phyloP scores from a whole-genome alignment of 2,888 invertebrate genomes.

The Buathra laborator region DNA sequence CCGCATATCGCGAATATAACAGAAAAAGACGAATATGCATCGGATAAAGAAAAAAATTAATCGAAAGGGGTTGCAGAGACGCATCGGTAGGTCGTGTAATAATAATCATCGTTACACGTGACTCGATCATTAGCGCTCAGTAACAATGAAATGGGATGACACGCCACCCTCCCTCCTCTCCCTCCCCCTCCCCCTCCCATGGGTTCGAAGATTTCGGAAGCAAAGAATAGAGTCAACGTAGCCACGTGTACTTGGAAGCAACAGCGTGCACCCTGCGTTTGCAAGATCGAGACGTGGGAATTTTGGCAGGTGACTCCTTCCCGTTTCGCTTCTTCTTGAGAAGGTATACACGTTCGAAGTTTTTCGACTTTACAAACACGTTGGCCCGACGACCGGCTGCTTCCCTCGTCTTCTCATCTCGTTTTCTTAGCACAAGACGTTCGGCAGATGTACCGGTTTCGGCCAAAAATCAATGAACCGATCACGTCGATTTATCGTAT shows the following conservation, averaged over 20 bases:
- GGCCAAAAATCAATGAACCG: slow-evolving; percentile 24
- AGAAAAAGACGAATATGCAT: too few relatives aligned
- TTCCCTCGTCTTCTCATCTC: slow-evolving; percentile 9
- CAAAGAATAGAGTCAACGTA: slow-evolving; percentile 5
- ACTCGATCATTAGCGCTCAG: too few relatives aligned
- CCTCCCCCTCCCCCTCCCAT: background rate
- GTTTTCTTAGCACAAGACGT: slow-evolving; percentile 9
- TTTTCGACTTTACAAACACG: slow-evolving; percentile 53
- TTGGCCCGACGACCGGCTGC: slow-evolving; percentile 36
- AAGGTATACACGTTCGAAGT: slow-evolving; percentile 23
- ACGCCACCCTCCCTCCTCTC: too few relatives aligned
- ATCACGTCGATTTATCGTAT: background rate
- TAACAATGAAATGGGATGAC: too few relatives aligned
- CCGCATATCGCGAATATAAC: too few relatives aligned
- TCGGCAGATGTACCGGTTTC: slow-evolving; percentile 52
- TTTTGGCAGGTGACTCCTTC: slow-evolving; percentile 66
- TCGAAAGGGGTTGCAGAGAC: background rate
- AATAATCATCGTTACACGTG: background rate
- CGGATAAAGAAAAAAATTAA: background rate
- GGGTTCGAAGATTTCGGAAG: background rate
- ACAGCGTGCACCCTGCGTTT: background rate
- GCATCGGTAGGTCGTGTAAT: background rate
- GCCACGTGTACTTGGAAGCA: slow-evolving; percentile 10
- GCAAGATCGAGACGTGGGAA: slow-evolving; percentile 60
- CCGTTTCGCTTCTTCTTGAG: slow-evolving; percentile 49